These are phyloP conservation scores for Orcinus orca DNA, from an alignment of 2,113 vertebrate species.

Conservation along the genomic window DNA sequence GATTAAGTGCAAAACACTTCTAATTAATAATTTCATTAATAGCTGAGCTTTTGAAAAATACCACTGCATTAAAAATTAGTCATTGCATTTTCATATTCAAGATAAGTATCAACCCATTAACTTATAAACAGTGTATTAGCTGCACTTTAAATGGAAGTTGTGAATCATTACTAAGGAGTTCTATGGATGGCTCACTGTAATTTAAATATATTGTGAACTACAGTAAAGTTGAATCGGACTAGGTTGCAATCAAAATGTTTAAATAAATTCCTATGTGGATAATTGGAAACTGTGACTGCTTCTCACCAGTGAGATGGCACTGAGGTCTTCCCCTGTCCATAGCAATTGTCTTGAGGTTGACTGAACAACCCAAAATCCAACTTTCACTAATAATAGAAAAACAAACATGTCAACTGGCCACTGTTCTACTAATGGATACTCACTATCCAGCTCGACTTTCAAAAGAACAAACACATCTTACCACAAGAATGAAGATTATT, in stretches of 20 bases:
- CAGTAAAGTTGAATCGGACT: conserved; percentile 52
- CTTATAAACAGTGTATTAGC: conserved; percentile 51
- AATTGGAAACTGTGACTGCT: background rate
- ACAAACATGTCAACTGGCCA: background rate
- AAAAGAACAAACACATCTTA: background rate
- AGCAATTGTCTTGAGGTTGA: background rate
- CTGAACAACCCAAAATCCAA: background rate
- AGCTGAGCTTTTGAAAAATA: conserved; percentile 53
- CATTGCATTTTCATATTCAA: conserved; percentile 21
- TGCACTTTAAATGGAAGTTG: conserved; percentile 5
- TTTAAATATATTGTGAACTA: conserved; percentile 56
- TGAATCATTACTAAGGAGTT: conserved; percentile 56
- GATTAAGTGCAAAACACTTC: conserved; percentile 42
- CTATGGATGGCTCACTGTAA: conserved; percentile 41
- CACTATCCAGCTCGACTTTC: background rate
- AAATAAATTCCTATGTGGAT: conserved; percentile 47
- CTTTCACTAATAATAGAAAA: background rate
- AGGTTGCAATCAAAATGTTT: conserved; percentile 9
- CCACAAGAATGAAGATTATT: conserved; percentile 7
- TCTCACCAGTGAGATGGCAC: background rate
- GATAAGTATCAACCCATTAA: conserved; percentile 56
- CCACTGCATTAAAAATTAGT: background rate
- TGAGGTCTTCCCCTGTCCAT: background rate
- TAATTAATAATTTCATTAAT: background rate
- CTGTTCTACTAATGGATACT: background rate